Evolutionary conservation across 2,888 invertebrate genomes (phyloP), one percentile per base, ranked within the genome.

Genomic region (Belgica antarctica): DNA sequence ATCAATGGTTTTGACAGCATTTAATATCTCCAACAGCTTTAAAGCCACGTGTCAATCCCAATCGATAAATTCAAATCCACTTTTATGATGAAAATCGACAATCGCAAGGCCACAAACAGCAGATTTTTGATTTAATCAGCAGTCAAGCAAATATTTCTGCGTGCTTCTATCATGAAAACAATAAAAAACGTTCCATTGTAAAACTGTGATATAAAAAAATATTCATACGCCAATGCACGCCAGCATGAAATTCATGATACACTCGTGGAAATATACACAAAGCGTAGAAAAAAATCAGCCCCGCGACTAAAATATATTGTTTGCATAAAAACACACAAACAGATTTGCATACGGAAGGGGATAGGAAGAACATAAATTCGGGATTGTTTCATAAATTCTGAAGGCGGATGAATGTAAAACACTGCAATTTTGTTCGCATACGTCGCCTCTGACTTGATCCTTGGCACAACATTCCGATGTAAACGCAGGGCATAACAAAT

Each of bases 21-120:
- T n/a, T n/a, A n/a, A n/a, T n/a, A n/a, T n/a, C n/a, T n/a, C n/a
- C n/a, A n/a, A n/a, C n/a, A n/a, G n/a, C n/a, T n/a, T n/a, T n/a
- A n/a, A n/a, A n/a, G n/a, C n/a, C n/a, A n/a, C n/a, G n/a, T n/a
- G n/a, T n/a, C n/a, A n/a, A 4, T 31, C 31, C 31, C 10, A 31
- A 31, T 4, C 4, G 15, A 47, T 47, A 47, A 47, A 47, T 12
- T 47, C 19, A 57, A 57, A 2, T 19, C 5, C 12, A 57, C 24
- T 57, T 19, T 57, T 19, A 57, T 10, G 24, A 57, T 57, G n/a
- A 62, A 31, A 62, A 19, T n/a, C 52, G 24, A 24, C 22, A 68
- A 57, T 57, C 57, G 31, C 68, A 68, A 68, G 68, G 68, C 68
- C 47, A 27, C 46, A 65, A 65, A 65, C 68, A 68, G n/a, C n/a